Base-by-base conservation (phyloP, 2,888 invertebrate genomes). In the Pollenia angustigena region DNA sequence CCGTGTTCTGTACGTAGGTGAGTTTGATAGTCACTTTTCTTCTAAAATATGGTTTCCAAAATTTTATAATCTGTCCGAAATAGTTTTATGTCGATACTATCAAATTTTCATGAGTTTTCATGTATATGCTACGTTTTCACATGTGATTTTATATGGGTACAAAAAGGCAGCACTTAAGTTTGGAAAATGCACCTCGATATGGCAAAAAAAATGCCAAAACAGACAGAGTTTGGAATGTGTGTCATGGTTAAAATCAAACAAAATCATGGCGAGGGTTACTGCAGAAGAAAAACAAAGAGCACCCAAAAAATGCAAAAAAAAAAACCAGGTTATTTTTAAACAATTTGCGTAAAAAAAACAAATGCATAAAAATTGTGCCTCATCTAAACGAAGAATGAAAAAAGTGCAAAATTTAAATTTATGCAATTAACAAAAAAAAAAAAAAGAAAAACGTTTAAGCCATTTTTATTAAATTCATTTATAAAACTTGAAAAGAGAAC, bases 211-310 rank as follows among this genome's bases (percentile, higher is more conserved):
- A 60, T 18, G 11, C 18, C 74, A 60, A 79, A 84, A 84, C 52
- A 72, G 72, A 72, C 32, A 52, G 32, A 6, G 10, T 62, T 18
- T 44, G 66, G 32, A 64, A 86, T 86, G 69, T 86, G 68, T 82
- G 82, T 82, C 85, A 86, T 71, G 82, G 85, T 66, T 83, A 66
- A 48, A 80, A 44, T 14, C 11, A 58, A 44, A 68, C 48, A 81
- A 81, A 78, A 68, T 81, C 85, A 81, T 54, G 50, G 56, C 64
- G 40, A 16, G 62, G 68, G 68, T 82, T 66, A 72, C 40, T 64
- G 62, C 48, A 54, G n/a, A 48, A 56, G 14, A n/a, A 52, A 69
- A 18, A 50, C 42, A 11, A 16, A 16, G 16, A 12, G 11, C 9
- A 42, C 2, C 18, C 1, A 18, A 40, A 9, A 23, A 10, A 32